Evolutionary conservation across 2,888 invertebrate species (phyloP), one percentile per base, ranked within the genome.

Genomic region (Parnassius glacialis): DNA sequence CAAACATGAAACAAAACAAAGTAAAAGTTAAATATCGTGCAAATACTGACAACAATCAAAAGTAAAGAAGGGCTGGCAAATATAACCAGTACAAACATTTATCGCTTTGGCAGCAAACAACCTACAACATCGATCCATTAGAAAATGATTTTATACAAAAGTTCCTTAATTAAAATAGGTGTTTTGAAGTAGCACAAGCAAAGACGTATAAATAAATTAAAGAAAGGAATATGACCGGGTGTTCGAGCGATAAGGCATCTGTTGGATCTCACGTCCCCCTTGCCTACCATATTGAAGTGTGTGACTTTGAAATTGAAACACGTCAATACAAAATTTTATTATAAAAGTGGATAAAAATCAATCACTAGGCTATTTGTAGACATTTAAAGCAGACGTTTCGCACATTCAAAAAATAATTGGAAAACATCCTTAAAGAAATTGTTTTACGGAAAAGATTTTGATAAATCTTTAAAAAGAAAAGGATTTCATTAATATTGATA

Each of bases 171-270:
- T 54, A 64, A 65, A 48, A 66, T 68, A 67, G 68, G 69, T 70
- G 68, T 70, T 57, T 60, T 63, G 52, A 63, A 68, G 64, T 59
- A 64, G 74, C 71, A 74, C 68, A 68, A 63, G 67, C 66, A 61
- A 68, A 68, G 67, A 59, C 63, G 70, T 74, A 81, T 90, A 61
- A 69, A 90, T 85, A 80, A 84, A 88, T 85, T 75, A 88, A 34
- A 50, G 69, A 69, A 59, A 65, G 80, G 81, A 83, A 83, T 81
- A 77, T 72, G 68, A 71, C 76, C 79, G 73, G 76, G 71, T 80
- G 80, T 70, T 73, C 58, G 52, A 67, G 57, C 53, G 45, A 66
- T 56, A 65, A 65, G 42, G 16, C 45, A 89, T 65, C 59, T 84
- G 90, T 34, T 5, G 1, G 47, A 76, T 90, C 87, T 67, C 87